These are phyloP conservation scores for Xenopus petersii DNA, from an alignment of 2,797 vertebrate species.

Conservation along the genomic window DNA sequence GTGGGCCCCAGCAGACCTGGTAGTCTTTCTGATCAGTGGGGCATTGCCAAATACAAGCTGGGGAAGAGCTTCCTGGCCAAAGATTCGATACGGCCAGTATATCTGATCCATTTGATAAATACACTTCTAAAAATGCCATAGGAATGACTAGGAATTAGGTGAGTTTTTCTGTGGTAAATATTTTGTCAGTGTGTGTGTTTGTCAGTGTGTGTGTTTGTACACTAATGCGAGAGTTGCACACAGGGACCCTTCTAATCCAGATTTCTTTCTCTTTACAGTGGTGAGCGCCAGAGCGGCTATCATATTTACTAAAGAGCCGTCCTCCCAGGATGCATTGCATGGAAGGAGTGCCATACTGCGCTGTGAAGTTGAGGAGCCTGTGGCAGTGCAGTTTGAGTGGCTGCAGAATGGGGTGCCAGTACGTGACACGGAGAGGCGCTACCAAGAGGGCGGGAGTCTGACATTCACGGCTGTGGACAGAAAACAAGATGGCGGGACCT, in stretches of 20 bases:
- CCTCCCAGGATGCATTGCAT: conserved; percentile 93
- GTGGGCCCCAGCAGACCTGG: not conserved
- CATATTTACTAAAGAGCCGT: conserved; percentile 89
- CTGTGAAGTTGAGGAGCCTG: conserved; percentile 82
- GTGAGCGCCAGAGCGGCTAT: conserved; percentile 68
- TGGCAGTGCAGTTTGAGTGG: conserved; percentile 72
- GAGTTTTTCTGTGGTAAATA: no score
- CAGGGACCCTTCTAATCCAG: not conserved
- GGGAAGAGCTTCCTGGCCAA: no score
- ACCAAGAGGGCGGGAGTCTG: conserved; percentile 85
- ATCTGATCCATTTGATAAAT: no score
- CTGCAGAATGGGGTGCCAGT: conserved; percentile 71
- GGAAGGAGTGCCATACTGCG: conserved; percentile 92
- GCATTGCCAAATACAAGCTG: not conserved
- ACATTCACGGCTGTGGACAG: conserved; percentile 82
- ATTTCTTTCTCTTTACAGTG: conserved; percentile 55
- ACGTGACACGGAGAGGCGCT: conserved; percentile 74
- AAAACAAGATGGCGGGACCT: conserved; percentile 79
- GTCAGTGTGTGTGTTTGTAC: no score
- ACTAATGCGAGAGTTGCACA: no score
- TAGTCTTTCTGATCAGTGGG: not conserved
- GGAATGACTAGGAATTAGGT: no score
- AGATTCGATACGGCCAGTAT: no score
- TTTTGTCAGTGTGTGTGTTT: no score
- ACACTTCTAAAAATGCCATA: no score